Evolutionary conservation across 2,888 invertebrate genomes (phyloP).

Genomic region (Norana najaformis): DNA sequence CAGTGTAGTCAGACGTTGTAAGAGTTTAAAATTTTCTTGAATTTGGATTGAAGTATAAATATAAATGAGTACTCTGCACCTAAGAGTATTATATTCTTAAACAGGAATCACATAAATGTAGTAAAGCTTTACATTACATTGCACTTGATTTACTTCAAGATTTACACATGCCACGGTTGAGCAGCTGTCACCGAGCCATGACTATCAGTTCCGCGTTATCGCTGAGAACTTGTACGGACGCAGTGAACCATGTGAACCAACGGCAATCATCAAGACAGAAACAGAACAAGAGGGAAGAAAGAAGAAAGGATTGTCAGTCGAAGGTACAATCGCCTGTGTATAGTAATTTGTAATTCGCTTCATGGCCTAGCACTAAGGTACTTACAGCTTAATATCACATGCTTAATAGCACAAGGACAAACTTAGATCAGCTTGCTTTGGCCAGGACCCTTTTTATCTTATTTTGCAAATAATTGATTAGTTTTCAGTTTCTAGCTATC

Average conservation of each 20-base stretch:
- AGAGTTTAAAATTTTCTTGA: background rate
- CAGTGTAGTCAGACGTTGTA: background rate
- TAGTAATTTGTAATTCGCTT: background rate
- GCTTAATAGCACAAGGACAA: too few relatives aligned
- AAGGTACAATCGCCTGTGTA: conserved; percentile 22
- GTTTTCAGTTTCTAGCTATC: too few relatives aligned
- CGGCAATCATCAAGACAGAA: conserved; percentile 59
- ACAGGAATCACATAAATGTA: background rate
- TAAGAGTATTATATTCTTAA: background rate
- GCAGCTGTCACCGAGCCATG: conserved; percentile 84
- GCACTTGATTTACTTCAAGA: conserved; percentile 62
- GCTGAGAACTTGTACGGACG: conserved; percentile 98
- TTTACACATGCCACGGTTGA: conserved; percentile 89
- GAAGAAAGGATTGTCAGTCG: conserved; percentile 43
- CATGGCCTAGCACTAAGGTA: too few relatives aligned
- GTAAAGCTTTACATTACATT: background rate
- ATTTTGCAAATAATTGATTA: too few relatives aligned
- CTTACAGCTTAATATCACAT: too few relatives aligned
- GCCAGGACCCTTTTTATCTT: too few relatives aligned
- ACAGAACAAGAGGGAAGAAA: conserved; percentile 52
- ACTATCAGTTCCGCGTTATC: conserved; percentile 94
- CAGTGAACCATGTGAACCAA: conserved; percentile 90
- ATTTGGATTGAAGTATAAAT: background rate
- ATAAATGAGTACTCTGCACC: background rate
- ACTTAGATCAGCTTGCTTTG: too few relatives aligned